A percentile compares a stretch with the other conserved stretches of the same genome.
Conservation (phyloP, 2,888 invertebrate genomes). For the Eurois occulta region DNA sequence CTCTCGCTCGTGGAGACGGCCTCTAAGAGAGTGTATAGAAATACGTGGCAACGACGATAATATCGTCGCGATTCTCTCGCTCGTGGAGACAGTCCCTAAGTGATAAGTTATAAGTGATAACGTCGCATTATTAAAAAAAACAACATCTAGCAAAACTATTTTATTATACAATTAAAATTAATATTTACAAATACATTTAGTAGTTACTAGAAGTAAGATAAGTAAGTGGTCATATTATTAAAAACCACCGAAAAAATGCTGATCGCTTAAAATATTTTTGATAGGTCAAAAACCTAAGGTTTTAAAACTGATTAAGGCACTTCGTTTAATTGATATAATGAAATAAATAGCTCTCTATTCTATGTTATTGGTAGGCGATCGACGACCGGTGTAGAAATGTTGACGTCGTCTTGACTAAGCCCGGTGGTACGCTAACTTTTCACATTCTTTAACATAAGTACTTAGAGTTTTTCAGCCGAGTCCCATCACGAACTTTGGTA, state of each 20-base stretch:
- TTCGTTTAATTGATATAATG: constrained; percentile 41
- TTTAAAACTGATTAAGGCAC: constrained; percentile 58
- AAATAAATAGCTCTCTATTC: constrained; percentile 58
- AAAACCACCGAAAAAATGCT: constrained; percentile 44
- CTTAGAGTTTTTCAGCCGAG: constrained; percentile 91
- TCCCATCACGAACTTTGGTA: constrained; percentile 96
- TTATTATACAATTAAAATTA: constrained; percentile 66
- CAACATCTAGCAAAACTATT: constrained; percentile 37
- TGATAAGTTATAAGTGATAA: too few relatives aligned
- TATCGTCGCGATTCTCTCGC: too few relatives aligned
- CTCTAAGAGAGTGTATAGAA: too few relatives aligned
- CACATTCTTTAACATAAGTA: constrained; percentile 59
- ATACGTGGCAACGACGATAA: too few relatives aligned
- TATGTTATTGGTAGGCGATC: constrained; percentile 47
- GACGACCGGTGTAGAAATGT: constrained; percentile 35
- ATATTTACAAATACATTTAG: constrained; percentile 65
- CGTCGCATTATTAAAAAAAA: constrained; percentile 12
- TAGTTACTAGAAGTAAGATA: constrained; percentile 32
- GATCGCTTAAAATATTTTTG: constrained; percentile 35
- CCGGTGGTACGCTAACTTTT: constrained; percentile 73
- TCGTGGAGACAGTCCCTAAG: too few relatives aligned
- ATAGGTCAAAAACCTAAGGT: constrained; percentile 4
- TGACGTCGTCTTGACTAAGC: constrained; percentile 66
- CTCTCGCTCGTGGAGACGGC: too few relatives aligned
- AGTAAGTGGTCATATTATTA: constrained; percentile 20